Conservation (phyloP, 2,888 invertebrate species). For the Neoscelio sp. region DNA sequence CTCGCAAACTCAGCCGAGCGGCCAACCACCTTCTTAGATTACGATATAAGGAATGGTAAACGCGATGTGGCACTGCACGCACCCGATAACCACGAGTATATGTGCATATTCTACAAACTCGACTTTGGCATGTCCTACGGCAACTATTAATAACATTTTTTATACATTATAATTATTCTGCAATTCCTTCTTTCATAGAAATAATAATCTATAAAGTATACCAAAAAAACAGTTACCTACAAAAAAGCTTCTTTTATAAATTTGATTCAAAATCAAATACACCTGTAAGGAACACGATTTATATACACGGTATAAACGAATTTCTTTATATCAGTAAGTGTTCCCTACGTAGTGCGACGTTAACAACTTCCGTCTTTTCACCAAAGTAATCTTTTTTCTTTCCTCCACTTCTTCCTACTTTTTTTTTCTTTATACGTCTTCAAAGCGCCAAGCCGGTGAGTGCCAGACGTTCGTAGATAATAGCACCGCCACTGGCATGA, state of each 20-base stretch:
- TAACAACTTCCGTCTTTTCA: conserved; percentile 56
- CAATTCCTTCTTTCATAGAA: conserved; percentile 28
- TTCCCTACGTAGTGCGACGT: conserved; percentile 14
- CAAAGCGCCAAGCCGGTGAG: conserved; percentile 56
- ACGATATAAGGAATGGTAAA: conserved; percentile 78
- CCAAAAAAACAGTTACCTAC: too few relatives aligned
- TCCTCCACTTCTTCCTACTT: background rate
- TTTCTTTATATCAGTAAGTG: background rate
- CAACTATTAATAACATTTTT: conserved; percentile 61
- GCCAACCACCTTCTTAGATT: conserved; percentile 79
- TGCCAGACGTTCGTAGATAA: conserved; percentile 62
- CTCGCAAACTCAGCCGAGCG: conserved; percentile 75
- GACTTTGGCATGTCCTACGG: conserved; percentile 62
- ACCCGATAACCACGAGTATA: conserved; percentile 71
- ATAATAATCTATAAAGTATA: background rate
- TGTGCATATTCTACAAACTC: conserved; percentile 29
- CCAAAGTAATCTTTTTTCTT: conserved; percentile 35
- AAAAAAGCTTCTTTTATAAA: too few relatives aligned
- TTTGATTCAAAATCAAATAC: too few relatives aligned
- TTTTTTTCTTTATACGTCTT: conserved; percentile 53
- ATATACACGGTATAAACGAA: too few relatives aligned
- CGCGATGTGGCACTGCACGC: conserved; percentile 77
- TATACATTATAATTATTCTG: conserved; percentile 40
- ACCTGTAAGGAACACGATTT: too few relatives aligned
- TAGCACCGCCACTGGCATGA: conserved; percentile 62